phyloP scores from a whole-genome alignment of 1,140 invertebrate species.

The Harlomillsia oculata region DNA sequence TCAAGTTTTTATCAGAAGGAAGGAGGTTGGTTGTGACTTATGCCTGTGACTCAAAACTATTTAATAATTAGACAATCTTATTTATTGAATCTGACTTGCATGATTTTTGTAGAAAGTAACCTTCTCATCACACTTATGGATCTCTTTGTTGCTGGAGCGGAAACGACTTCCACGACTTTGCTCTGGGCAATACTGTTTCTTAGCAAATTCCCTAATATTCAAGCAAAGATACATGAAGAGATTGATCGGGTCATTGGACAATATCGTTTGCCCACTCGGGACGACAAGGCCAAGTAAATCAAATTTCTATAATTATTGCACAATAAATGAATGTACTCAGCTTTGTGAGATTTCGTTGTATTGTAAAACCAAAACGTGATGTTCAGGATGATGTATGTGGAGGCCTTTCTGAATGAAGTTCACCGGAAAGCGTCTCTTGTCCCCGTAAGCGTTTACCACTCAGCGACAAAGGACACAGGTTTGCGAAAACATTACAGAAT shows the following conservation, averaged over 20 bases:
- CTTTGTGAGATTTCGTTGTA: too few species aligned
- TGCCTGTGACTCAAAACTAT: not conserved
- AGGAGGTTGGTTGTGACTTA: conserved; percentile 8
- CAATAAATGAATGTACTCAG: too few species aligned
- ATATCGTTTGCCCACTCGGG: conserved; percentile 52
- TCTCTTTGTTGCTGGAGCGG: conserved; percentile 36
- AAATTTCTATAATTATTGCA: too few species aligned
- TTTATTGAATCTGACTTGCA: too few species aligned
- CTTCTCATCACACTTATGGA: conserved; percentile 2
- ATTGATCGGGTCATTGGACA: conserved; percentile 39
- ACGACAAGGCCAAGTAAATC: too few species aligned
- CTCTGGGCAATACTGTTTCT: conserved; percentile 42
- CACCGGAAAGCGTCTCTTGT: conserved; percentile 65
- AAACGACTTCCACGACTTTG: conserved; percentile 43
- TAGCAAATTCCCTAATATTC: conserved; percentile 39
- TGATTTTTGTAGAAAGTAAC: conserved; percentile 7
- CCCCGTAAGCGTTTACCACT: conserved; percentile 65
- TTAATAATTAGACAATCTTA: too few species aligned
- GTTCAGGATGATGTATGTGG: conserved; percentile 70
- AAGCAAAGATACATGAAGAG: conserved; percentile 39
- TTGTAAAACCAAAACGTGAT: too few species aligned
- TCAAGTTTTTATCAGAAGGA: conserved; percentile 16
- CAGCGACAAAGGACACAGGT: conserved; percentile 54
- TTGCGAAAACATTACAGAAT: too few species aligned
- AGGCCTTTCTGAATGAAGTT: conserved; percentile 63